Percentiles rank a stretch among this genome's conserved stretches.
These are phyloP conservation scores for Isoperla grammatica DNA, from an alignment of 2,888 invertebrate species.

Conservation along the genomic window DNA sequence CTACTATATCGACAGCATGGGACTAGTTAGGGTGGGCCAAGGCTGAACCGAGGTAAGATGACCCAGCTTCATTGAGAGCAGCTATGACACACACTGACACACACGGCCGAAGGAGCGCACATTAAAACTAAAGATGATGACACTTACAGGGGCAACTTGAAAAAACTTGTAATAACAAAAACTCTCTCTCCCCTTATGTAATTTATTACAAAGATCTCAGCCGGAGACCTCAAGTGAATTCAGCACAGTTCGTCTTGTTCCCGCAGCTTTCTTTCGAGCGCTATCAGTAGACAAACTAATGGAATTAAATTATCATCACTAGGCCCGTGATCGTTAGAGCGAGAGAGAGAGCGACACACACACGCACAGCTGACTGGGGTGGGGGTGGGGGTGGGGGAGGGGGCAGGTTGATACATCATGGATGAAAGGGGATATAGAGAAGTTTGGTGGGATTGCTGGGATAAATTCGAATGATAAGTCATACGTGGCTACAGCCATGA, in stretches of 20 bases:
- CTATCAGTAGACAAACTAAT: constrained; percentile 23
- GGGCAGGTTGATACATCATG: constrained; percentile 7
- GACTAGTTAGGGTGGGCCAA: too few species aligned
- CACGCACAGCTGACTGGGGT: neutral
- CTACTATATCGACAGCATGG: too few species aligned
- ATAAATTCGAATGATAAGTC: constrained; percentile 8
- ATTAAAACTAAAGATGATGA: neutral
- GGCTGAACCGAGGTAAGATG: too few species aligned
- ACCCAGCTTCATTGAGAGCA: too few species aligned
- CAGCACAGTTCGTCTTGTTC: neutral
- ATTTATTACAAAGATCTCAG: too few species aligned
- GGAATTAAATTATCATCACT: constrained; percentile 26
- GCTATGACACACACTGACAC: too few species aligned
- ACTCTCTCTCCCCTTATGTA: neutral
- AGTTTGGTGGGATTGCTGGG: neutral
- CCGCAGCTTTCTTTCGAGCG: neutral
- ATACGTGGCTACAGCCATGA: neutral
- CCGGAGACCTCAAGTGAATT: neutral
- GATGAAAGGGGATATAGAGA: neutral
- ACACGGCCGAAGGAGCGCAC: too few species aligned
- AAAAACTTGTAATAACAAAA: constrained; percentile 4
- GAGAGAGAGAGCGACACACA: neutral
- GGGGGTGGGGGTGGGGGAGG: neutral
- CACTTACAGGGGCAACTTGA: neutral
- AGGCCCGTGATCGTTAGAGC: constrained; percentile 8